A percentile compares a stretch with the other conserved stretches of the same genome.
phyloP scores from a whole-genome alignment of 2,888 invertebrate genomes.

The Aspidiotus rigidus region DNA sequence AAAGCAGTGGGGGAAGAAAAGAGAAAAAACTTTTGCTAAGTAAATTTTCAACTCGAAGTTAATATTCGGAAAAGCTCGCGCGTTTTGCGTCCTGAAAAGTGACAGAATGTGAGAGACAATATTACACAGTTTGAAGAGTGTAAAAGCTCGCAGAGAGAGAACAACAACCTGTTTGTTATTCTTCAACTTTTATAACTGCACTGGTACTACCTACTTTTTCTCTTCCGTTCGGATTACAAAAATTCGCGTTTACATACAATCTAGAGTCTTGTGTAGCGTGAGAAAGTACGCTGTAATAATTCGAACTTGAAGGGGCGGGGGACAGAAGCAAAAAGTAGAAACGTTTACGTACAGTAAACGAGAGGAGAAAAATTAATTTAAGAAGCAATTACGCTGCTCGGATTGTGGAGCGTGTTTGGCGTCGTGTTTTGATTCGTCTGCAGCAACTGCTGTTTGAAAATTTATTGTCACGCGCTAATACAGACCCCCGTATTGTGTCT shows the following conservation, averaged over 20 bases:
- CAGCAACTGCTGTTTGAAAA: too few species aligned
- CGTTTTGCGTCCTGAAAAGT: neutral
- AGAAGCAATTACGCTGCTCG: slow-evolving; percentile 13
- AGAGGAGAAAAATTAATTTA: slow-evolving; percentile 4
- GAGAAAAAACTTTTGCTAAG: slow-evolving; percentile 8
- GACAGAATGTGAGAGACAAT: neutral
- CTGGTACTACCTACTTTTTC: neutral
- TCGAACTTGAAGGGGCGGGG: neutral
- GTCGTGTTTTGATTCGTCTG: too few species aligned
- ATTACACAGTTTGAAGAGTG: neutral
- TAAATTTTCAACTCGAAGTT: slow-evolving; percentile 9
- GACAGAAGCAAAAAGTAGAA: neutral
- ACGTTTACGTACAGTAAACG: neutral
- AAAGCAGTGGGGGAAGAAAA: slow-evolving; percentile 3
- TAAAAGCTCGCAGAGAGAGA: neutral
- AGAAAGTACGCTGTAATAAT: neutral
- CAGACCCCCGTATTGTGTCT: too few species aligned
- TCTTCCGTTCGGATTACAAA: slow-evolving; percentile 4
- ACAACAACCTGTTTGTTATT: slow-evolving; percentile 1
- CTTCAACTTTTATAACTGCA: neutral
- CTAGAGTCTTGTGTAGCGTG: neutral
- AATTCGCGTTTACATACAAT: neutral
- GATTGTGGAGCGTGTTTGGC: neutral
- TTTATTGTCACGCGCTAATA: too few species aligned
- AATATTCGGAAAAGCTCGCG: slow-evolving; percentile 17